Base-by-base conservation (phyloP, 92 coral and sea anemone genomes). In the Parazoanthus swiftii region DNA sequence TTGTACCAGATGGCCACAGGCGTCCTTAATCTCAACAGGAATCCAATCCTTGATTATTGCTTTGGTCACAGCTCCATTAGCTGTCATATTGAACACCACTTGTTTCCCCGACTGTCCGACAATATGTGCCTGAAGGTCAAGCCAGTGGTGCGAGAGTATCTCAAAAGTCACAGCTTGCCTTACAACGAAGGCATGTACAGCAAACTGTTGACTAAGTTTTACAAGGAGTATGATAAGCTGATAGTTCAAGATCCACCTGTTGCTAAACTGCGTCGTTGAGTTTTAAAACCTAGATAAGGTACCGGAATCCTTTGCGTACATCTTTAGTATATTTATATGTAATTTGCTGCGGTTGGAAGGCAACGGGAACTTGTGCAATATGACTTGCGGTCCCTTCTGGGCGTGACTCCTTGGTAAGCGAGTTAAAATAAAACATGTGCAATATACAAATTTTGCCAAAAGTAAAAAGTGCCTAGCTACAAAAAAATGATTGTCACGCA, bases 201-300 rank as follows among this genome's bases (percentile, higher is more conserved):
- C 16, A 88, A 73, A 89, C 88, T 89, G 85, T 91, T 95, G 84
- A 85, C 43, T 25, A 91, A 84, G 81, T 95, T 95, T 78, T 95
- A 88, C 88, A 82, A 94, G 43, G 88, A 86, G 58, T 95, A 95
- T 71, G 95, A 93, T 43, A 95, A 95, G 80, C 91, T 95, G 11
- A 94, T 95, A 93, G 98, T 95, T 15, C 88, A 95, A 70, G 96
- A 93, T 44, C 98, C 98, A 37, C 94, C 95, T n/a, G 93, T 95
- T 33, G 93, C 98, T 23, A 94, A 95, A 80, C 82, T 93, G 25
- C 59, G 16, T 54, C 18, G 59, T 14, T 54, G 59, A 54, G 18
- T 3, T 13, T 54, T 11, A 1, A 54, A 54, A 11, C 59, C 59
- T 15, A 54, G 59, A 54, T 54, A 13, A 4, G 51, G 18, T 48